Percentiles rank a stretch among this genome's conserved stretches.
Evolutionary conservation across 2,888 invertebrate genomes (phyloP).

Genomic region (Apotomis turbidana): DNA sequence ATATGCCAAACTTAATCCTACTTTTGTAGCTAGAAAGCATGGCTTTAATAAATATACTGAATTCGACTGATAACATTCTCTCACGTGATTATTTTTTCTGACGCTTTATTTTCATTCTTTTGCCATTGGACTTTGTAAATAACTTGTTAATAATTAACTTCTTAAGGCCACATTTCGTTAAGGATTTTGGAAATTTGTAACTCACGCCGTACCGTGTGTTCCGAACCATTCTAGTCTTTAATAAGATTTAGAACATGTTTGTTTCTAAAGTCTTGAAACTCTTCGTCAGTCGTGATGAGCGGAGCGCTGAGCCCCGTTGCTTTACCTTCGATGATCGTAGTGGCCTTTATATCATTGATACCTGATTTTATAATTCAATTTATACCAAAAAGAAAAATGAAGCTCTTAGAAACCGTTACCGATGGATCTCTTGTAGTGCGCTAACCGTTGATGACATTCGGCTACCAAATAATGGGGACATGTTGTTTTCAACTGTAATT

Average conservation of each 20-base stretch:
- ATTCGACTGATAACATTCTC: constrained; percentile 68
- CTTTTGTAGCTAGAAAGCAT: constrained; percentile 67
- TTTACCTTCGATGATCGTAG: constrained; percentile 50
- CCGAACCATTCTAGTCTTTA: constrained; percentile 74
- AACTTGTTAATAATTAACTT: constrained; percentile 57
- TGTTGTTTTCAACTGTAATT: constrained; percentile 67
- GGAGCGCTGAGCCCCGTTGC: constrained; percentile 42
- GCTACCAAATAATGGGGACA: constrained; percentile 75
- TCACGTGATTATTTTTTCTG: constrained; percentile 49
- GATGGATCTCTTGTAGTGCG: constrained; percentile 79
- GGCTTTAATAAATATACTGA: constrained; percentile 70
- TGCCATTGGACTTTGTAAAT: constrained; percentile 76
- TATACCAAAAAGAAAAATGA: constrained; percentile 80
- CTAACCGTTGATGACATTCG: constrained; percentile 67
- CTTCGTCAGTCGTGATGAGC: constrained; percentile 41
- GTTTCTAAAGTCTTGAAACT: constrained; percentile 37
- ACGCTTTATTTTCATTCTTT: constrained; percentile 53
- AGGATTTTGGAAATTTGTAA: constrained; percentile 47
- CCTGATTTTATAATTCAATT: constrained; percentile 78
- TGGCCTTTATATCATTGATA: constrained; percentile 70
- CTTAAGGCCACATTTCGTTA: constrained; percentile 63
- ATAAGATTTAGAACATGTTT: constrained; percentile 42
- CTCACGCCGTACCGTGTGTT: constrained; percentile 55
- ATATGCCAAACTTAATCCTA: constrained; percentile 72
- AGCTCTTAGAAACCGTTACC: constrained; percentile 81